Evolutionary conservation across 2,797 vertebrate genomes (phyloP).

Genomic region (Catostomus latipinnis): DNA sequence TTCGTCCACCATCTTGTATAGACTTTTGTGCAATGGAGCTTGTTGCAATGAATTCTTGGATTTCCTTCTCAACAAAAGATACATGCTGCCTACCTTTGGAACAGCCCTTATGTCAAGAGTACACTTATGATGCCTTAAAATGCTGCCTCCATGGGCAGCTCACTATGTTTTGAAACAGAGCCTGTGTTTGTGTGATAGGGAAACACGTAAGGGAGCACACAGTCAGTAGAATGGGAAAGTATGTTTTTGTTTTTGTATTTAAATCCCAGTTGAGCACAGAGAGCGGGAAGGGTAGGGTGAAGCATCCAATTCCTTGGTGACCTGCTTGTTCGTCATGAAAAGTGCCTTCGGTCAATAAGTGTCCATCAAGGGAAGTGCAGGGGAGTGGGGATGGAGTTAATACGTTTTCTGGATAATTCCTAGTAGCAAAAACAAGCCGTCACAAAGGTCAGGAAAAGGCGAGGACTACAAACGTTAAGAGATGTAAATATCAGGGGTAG

Average conservation of each 20-base stretch:
- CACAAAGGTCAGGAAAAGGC: conserved; percentile 69
- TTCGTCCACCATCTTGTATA: too few relatives aligned
- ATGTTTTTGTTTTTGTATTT: conserved; percentile 23
- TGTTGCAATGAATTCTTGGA: not conserved
- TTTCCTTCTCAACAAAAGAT: not conserved
- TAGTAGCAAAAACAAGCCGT: conserved; percentile 94
- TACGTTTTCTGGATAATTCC: conserved; percentile 98
- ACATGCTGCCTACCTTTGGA: too few relatives aligned
- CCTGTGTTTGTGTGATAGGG: conserved; percentile 34
- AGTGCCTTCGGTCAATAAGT: conserved; percentile 83
- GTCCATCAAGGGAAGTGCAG: conserved; percentile 73
- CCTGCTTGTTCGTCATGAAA: conserved; percentile 65
- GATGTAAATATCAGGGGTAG: conserved; percentile 36
- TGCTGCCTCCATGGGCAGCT: conserved; percentile 46
- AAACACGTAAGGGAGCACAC: conserved; percentile 38
- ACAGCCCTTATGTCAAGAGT: too few relatives aligned
- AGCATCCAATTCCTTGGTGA: conserved; percentile 73
- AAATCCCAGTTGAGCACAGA: conserved; percentile 27
- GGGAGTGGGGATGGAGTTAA: conserved; percentile 71
- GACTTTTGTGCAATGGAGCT: too few relatives aligned
- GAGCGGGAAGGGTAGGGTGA: conserved; percentile 58
- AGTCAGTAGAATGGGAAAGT: conserved; percentile 16
- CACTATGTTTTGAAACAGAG: conserved; percentile 33
- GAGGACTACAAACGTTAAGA: conserved; percentile 60
- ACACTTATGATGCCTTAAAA: too few relatives aligned